Evolutionary conservation across 2,797 vertebrate species (phyloP).

Genomic region (Sciaenops ocellatus): DNA sequence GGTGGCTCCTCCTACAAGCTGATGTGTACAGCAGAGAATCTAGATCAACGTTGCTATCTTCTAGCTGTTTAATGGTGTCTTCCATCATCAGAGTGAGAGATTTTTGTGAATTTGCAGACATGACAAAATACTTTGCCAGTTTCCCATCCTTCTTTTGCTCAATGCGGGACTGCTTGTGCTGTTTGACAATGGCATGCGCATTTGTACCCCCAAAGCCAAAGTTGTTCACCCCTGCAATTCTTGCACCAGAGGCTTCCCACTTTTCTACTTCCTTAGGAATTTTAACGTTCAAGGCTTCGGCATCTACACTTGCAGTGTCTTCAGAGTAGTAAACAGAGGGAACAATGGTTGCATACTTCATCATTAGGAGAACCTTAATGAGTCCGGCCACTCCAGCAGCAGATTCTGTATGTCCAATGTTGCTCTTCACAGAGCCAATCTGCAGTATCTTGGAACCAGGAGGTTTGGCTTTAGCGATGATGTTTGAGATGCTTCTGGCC

Average conservation of each 20-base stretch:
- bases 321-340: conserved; percentile 88
- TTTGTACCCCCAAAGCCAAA: conserved; percentile 95
- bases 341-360: conserved; percentile 89
- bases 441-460: conserved; percentile 66
- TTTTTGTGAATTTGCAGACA: conserved; percentile 87
- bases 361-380: conserved; percentile 94
- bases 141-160: conserved; percentile 53
- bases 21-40: conserved; percentile 88
- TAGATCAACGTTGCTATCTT: conserved; percentile 71
- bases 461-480: conserved; percentile 80
- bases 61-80: conserved; percentile 82
- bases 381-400: conserved; percentile 90
- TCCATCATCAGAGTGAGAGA: conserved; percentile 83
- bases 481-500: conserved; percentile 84
- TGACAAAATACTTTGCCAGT: conserved; percentile 81
- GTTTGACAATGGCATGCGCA: conserved; percentile 87
- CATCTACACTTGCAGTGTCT: conserved; percentile 81
- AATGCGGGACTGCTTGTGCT: conserved; percentile 74
- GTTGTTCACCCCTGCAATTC: conserved; percentile 89
- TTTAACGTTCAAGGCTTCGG: conserved; percentile 82
- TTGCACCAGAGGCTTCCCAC: conserved; percentile 81
- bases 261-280: conserved; percentile 81
- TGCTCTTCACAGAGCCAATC: conserved; percentile 90
- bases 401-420: conserved; percentile 91
- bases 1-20: conserved; percentile 90